Percentiles rank a stretch among this genome's conserved stretches.
phyloP scores from a whole-genome alignment of 2,888 invertebrate species.

The Apantesis nais region DNA sequence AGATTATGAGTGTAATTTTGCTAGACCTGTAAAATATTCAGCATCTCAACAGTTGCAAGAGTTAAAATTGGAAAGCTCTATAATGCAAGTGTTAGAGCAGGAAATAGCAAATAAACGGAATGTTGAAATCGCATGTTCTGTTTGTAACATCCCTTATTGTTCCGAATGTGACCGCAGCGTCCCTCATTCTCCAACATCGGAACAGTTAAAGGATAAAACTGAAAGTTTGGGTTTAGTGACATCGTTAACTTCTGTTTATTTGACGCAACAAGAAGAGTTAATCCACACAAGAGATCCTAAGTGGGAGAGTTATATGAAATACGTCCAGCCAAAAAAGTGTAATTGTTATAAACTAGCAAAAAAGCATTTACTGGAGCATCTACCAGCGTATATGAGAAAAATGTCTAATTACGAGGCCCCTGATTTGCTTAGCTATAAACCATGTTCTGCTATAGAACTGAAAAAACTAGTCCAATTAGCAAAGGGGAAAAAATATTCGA shows the following conservation, averaged over 20 bases:
- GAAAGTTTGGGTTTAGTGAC: constrained; percentile 23
- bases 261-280: constrained; percentile 53
- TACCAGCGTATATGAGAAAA: constrained; percentile 73
- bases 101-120: constrained; percentile 63
- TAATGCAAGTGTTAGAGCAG: constrained; percentile 71
- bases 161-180: constrained; percentile 12
- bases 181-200: not conserved
- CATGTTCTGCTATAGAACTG: constrained; percentile 57
- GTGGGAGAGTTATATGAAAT: constrained; percentile 67
- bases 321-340: constrained; percentile 60
- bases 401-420: constrained; percentile 61
- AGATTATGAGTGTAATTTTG: constrained; percentile 63
- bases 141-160: constrained; percentile 60
- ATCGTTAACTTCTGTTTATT: constrained; percentile 23
- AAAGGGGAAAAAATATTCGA: constrained; percentile 41
- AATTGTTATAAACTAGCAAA: constrained; percentile 65
- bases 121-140: constrained; percentile 54
- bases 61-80: constrained; percentile 68
- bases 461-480: constrained; percentile 61
- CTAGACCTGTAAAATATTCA: constrained; percentile 63
- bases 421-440: constrained; percentile 67
- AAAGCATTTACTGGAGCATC: constrained; percentile 66
- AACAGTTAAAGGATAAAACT: not conserved
- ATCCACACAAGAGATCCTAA: constrained; percentile 69
- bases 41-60: constrained; percentile 58